phyloP scores from a whole-genome alignment of 1,140 invertebrate genomes.

The Bombus superbus region DNA sequence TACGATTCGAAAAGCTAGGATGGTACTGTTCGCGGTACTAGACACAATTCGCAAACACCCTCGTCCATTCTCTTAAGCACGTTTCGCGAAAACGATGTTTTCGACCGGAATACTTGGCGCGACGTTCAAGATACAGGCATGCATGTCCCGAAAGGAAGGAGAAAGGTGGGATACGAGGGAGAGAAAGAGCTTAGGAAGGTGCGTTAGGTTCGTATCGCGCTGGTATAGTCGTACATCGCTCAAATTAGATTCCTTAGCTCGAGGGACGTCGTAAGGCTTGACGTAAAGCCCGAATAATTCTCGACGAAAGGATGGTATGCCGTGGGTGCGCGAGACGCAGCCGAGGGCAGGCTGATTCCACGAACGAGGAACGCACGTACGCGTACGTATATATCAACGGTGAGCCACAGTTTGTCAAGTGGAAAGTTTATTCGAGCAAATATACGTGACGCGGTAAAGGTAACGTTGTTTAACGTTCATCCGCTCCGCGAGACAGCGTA shows the following conservation, averaged over 20 bases:
- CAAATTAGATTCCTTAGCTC: constrained; percentile 80
- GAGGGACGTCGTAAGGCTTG: constrained; percentile 74
- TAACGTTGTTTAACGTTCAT: constrained; percentile 52
- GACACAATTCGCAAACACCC: too few species aligned
- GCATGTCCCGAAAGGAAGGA: background rate
- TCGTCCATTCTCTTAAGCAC: too few species aligned
- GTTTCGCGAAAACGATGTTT: background rate
- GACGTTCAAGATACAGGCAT: background rate
- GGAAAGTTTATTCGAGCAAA: constrained; percentile 65
- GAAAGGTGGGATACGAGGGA: background rate
- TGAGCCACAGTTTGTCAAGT: constrained; percentile 65
- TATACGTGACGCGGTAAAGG: constrained; percentile 52
- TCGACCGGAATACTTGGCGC: background rate
- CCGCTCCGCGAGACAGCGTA: constrained; percentile 16
- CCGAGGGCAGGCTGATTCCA: constrained; percentile 61
- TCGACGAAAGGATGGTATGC: constrained; percentile 74
- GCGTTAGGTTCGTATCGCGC: constrained; percentile 14
- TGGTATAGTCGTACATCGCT: constrained; percentile 74
- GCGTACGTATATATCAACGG: constrained; percentile 68
- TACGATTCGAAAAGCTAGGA: background rate
- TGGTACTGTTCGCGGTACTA: background rate
- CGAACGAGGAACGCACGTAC: constrained; percentile 46
- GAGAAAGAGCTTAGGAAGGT: constrained; percentile 23
- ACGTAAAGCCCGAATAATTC: constrained; percentile 80
- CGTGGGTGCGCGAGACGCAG: constrained; percentile 63